A percentile compares a stretch with the other conserved stretches of the same genome.
These are phyloP conservation scores for Pachycephus smyrnensis DNA, from an alignment of 2,888 invertebrate genomes.

Conservation along the genomic window DNA sequence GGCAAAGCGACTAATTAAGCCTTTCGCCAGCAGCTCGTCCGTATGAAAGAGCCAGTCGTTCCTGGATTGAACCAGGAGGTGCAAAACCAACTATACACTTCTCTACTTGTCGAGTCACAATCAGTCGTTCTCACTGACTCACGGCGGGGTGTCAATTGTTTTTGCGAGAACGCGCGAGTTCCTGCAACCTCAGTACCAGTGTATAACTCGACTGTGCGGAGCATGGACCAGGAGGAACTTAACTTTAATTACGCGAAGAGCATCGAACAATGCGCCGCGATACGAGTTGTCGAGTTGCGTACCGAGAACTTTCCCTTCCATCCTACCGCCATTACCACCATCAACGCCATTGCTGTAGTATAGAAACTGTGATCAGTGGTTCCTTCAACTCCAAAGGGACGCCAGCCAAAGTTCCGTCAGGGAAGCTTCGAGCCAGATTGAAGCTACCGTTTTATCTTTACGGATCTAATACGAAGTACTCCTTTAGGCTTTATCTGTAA, in stretches of 20 bases:
- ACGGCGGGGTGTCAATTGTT: constrained; percentile 24
- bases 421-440: background rate
- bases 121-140: background rate
- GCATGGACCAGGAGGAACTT: constrained; percentile 26
- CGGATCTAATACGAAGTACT: background rate
- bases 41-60: no score
- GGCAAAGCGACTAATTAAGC: no score
- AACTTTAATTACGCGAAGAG: constrained; percentile 36
- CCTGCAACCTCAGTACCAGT: constrained; percentile 14
- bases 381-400: no score
- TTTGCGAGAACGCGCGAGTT: constrained; percentile 21
- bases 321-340: background rate
- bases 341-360: no score
- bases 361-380: no score
- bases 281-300: constrained; percentile 24
- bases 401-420: no score
- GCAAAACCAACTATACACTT: no score
- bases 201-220: constrained; percentile 11
- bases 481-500: background rate
- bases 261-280: constrained; percentile 33
- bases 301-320: constrained; percentile 5
- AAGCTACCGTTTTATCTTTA: background rate
- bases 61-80: no score
- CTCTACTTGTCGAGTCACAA: no score
- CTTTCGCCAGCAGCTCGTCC: no score